Conservation (phyloP, 2,888 invertebrate species). For the Nebria salina region DNA sequence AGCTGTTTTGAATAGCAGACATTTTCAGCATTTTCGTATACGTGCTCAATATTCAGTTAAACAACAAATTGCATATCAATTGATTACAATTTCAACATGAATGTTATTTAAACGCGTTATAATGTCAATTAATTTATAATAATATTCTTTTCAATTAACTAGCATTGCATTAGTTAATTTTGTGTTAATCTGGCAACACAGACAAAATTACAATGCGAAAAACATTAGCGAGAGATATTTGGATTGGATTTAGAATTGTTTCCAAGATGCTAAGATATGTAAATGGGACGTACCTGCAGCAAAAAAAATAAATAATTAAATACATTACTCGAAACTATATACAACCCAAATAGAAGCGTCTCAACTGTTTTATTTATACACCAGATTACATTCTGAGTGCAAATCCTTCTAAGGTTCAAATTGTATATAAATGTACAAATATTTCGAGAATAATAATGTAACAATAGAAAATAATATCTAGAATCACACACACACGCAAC, state of each 20-base stretch:
- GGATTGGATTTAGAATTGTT: neutral
- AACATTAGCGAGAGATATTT: neutral
- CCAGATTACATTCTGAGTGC: neutral
- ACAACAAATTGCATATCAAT: too few species aligned
- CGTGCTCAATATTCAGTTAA: too few species aligned
- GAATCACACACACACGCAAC: too few species aligned
- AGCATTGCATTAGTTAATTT: too few species aligned
- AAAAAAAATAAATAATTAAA: neutral
- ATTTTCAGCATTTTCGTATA: conserved; percentile 23
- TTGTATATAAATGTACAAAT: neutral
- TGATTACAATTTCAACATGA: too few species aligned
- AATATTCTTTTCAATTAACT: too few species aligned
- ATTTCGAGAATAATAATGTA: neutral
- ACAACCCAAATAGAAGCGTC: neutral
- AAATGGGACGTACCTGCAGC: neutral
- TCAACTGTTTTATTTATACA: neutral
- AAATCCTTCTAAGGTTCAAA: neutral
- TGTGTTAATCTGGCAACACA: too few species aligned
- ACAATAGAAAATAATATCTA: too few species aligned
- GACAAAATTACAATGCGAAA: neutral
- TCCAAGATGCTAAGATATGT: neutral
- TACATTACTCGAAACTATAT: neutral
- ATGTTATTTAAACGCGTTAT: too few species aligned
- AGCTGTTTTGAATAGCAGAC: conserved; percentile 24
- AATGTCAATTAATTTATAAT: too few species aligned